phyloP scores from a whole-genome alignment of 1,140 invertebrate genomes.

The Manduca sexta region DNA sequence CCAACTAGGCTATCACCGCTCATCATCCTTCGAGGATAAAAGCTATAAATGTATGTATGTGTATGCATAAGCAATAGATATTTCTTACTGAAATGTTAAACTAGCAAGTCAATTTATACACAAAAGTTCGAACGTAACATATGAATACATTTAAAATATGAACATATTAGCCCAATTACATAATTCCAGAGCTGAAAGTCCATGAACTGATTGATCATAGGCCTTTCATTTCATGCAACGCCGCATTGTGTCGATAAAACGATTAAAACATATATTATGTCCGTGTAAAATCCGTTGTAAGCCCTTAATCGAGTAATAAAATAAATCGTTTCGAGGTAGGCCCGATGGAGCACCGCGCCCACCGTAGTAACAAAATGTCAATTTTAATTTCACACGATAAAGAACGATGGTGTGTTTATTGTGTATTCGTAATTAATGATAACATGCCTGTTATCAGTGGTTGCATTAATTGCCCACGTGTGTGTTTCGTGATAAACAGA shows the following conservation, averaged over 20 bases:
- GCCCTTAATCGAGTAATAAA: conserved; percentile 58
- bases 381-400: conserved; percentile 54
- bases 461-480: conserved; percentile 6
- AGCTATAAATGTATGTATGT: too few relatives aligned
- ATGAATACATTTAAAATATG: too few relatives aligned
- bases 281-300: conserved; percentile 41
- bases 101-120: too few relatives aligned
- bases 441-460: too few relatives aligned
- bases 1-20: too few relatives aligned
- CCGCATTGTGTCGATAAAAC: not conserved
- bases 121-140: too few relatives aligned
- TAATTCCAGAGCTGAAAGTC: too few relatives aligned
- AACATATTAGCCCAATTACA: too few relatives aligned
- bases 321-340: conserved; percentile 43
- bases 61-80: too few relatives aligned
- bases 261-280: conserved; percentile 30
- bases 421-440: too few relatives aligned
- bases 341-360: conserved; percentile 17
- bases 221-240: not conserved
- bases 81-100: too few relatives aligned
- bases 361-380: conserved; percentile 40
- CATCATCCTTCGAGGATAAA: too few relatives aligned
- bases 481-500: not conserved
- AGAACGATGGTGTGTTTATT: conserved; percentile 35
- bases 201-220: not conserved